These are phyloP conservation scores for Brachyalestes nurse DNA, from an alignment of 2,797 vertebrate genomes.

Conservation along the genomic window DNA sequence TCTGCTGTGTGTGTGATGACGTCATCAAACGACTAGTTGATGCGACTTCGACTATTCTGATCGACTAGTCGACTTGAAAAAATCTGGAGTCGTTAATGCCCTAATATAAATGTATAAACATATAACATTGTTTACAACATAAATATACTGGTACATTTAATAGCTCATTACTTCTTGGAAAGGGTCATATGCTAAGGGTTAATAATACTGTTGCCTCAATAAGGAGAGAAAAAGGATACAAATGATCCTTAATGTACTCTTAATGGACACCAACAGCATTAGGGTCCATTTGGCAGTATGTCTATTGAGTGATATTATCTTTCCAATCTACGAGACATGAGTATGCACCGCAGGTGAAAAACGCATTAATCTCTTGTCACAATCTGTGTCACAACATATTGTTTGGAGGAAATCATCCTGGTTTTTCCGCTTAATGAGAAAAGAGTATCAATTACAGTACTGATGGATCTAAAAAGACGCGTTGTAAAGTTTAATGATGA, in stretches of 20 bases:
- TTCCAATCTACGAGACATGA: conserved; percentile 16
- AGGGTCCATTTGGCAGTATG: conserved; percentile 25
- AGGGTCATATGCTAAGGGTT: conserved; percentile 15
- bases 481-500: neutral
- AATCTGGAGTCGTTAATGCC: too few relatives aligned
- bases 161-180: neutral
- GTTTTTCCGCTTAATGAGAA: conserved; percentile 15
- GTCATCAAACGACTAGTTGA: too few relatives aligned
- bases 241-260: conserved; percentile 48
- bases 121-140: too few relatives aligned
- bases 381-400: neutral
- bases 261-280: conserved; percentile 44
- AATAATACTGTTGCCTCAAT: conserved; percentile 24
- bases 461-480: neutral
- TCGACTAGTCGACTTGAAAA: too few relatives aligned
- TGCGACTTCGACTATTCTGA: too few relatives aligned
- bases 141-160: too few relatives aligned
- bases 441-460: neutral
- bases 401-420: conserved; percentile 8
- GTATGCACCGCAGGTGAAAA: conserved; percentile 14
- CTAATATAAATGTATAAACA: too few relatives aligned
- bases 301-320: conserved; percentile 22
- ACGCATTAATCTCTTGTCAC: conserved; percentile 15
- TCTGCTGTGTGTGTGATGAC: too few relatives aligned
- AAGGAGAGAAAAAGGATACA: conserved; percentile 22